A percentile compares a stretch with the other conserved stretches of the same genome.
Conservation (phyloP, 1,140 invertebrate genomes). For the Lepidurus packardi region DNA sequence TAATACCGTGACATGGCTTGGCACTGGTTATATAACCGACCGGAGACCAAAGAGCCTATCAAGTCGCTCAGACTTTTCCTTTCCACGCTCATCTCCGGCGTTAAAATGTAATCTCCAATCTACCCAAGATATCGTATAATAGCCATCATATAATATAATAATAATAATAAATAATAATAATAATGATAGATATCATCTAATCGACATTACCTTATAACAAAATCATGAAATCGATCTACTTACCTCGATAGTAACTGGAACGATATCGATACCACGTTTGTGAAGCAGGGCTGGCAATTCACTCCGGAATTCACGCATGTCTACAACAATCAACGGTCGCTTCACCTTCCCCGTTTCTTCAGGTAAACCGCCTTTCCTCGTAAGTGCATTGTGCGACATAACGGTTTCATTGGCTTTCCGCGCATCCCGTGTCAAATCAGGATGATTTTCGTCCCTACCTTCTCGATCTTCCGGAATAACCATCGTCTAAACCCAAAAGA, state of each 20-base stretch:
- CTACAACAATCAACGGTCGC: constrained; percentile 74
- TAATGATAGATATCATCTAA: too few species aligned
- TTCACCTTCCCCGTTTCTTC: constrained; percentile 34
- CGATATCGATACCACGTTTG: constrained; percentile 83
- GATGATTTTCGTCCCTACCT: constrained; percentile 68
- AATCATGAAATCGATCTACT: constrained; percentile 39
- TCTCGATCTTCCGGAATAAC: constrained; percentile 86
- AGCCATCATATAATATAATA: too few species aligned
- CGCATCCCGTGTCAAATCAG: constrained; percentile 52
- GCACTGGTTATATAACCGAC: constrained; percentile 91
- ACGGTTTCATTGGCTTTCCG: constrained; percentile 44
- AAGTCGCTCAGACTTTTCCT: constrained; percentile 96
- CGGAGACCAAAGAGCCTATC: constrained; percentile 90
- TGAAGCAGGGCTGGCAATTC: constrained; percentile 92
- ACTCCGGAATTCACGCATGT: constrained; percentile 96
- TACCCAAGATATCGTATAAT: constrained; percentile 45
- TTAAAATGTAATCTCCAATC: constrained; percentile 96
- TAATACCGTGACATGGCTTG: constrained; percentile 84
- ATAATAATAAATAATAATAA: too few species aligned
- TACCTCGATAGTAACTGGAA: constrained; percentile 82
- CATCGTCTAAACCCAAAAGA: constrained; percentile 64
- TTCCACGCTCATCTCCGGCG: constrained; percentile 92
- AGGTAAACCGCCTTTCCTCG: constrained; percentile 53
- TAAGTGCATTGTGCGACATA: constrained; percentile 51
- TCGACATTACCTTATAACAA: constrained; percentile 34